Conservation (phyloP, 2,797 vertebrate species). For the Thaleichthys pacificus region DNA sequence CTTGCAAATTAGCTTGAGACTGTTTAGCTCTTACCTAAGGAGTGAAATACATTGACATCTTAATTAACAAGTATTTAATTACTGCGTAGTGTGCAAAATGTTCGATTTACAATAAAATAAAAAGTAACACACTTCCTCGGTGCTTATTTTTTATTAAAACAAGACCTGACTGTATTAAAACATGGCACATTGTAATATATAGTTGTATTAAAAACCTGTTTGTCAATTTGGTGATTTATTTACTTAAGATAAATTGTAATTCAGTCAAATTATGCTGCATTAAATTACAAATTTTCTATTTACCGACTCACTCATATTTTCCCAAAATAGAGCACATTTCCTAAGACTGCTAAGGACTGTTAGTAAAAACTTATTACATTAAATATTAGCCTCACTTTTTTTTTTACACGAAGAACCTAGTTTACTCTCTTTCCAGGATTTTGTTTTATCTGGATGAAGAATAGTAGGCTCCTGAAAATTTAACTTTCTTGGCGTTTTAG, state of each 20-base stretch:
- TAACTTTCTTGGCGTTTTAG: too few relatives aligned
- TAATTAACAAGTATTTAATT: slow-evolving; percentile 66
- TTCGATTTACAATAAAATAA: slow-evolving; percentile 81
- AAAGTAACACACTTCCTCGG: slow-evolving; percentile 80
- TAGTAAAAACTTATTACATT: too few relatives aligned
- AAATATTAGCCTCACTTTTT: too few relatives aligned
- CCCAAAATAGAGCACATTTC: background rate
- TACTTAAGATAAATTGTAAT: slow-evolving; percentile 89
- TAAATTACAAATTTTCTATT: slow-evolving; percentile 94
- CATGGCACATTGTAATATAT: slow-evolving; percentile 95
- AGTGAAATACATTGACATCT: slow-evolving; percentile 60
- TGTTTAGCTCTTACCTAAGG: slow-evolving; percentile 31
- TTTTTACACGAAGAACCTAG: too few relatives aligned
- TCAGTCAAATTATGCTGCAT: slow-evolving; percentile 89
- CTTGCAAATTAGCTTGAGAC: slow-evolving; percentile 53
- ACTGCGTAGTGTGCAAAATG: slow-evolving; percentile 83
- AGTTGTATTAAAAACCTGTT: slow-evolving; percentile 89
- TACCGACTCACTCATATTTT: slow-evolving; percentile 69
- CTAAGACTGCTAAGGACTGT: too few relatives aligned
- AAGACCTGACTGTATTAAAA: slow-evolving; percentile 91
- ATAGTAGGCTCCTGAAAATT: too few relatives aligned
- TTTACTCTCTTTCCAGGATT: too few relatives aligned
- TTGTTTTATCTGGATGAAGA: too few relatives aligned
- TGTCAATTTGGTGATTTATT: slow-evolving; percentile 85
- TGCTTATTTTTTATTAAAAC: slow-evolving; percentile 82